Conservation (phyloP, 1,140 invertebrate genomes). For the Drosophila tropicalis region DNA sequence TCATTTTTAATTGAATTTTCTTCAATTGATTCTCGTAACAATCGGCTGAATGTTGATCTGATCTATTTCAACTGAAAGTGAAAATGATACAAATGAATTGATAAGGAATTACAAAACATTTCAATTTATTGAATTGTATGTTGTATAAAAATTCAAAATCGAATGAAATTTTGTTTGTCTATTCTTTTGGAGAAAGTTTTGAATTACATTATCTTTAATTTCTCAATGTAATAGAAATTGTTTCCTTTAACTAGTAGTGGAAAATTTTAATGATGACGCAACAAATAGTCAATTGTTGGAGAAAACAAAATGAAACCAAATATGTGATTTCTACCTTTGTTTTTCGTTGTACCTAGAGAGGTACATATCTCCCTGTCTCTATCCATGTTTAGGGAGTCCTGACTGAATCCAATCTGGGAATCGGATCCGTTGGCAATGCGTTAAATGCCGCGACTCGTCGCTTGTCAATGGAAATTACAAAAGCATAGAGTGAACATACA, state of each 20-base stretch:
- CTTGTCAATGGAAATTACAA: constrained; percentile 70
- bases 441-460: constrained; percentile 56
- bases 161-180: too few species aligned
- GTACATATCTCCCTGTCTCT: background rate
- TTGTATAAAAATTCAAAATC: too few species aligned
- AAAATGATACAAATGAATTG: background rate
- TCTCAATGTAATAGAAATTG: too few species aligned
- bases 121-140: too few species aligned
- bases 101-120: background rate
- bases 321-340: background rate
- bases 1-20: background rate
- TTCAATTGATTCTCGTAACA: background rate
- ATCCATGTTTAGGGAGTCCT: background rate
- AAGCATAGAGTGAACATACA: constrained; percentile 41
- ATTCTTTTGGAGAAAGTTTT: too few species aligned
- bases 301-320: background rate
- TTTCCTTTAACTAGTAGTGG: too few species aligned
- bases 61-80: background rate
- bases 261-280: background rate
- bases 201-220: too few species aligned
- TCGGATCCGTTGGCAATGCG: constrained; percentile 25
- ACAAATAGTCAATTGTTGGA: background rate
- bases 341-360: background rate
- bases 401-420: constrained; percentile 1
- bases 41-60: background rate